These are phyloP conservation scores for Cacoxenus indagator DNA, from an alignment of 2,888 invertebrate species.

Conservation along the genomic window DNA sequence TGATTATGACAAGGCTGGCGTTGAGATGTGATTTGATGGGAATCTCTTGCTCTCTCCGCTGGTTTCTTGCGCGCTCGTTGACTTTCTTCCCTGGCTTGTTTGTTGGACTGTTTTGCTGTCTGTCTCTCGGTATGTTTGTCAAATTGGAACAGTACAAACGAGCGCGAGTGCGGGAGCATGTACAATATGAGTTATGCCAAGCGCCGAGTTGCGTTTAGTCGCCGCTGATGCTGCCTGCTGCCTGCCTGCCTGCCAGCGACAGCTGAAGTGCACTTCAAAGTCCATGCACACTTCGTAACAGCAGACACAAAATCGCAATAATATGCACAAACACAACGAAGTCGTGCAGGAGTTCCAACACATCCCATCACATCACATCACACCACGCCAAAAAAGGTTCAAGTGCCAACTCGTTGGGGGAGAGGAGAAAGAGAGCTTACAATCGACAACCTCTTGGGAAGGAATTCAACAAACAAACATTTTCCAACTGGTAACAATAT, in stretches of 20 bases:
- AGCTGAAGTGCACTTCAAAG: constrained; percentile 53
- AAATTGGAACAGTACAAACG: constrained; percentile 6
- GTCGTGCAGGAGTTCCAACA: neutral
- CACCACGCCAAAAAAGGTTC: too few relatives aligned
- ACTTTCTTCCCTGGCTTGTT: neutral
- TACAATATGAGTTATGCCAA: constrained; percentile 18
- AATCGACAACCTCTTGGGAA: neutral
- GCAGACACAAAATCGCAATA: constrained; percentile 17
- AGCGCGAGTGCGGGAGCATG: constrained; percentile 19
- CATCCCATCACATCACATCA: neutral
- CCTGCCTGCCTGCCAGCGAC: constrained; percentile 53
- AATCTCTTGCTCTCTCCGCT: neutral
- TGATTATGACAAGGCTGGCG: neutral
- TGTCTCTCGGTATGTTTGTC: constrained; percentile 27
- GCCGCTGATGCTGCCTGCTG: constrained; percentile 25
- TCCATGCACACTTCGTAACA: constrained; percentile 22
- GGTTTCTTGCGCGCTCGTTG: neutral
- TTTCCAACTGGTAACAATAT: constrained; percentile 11
- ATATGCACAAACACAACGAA: neutral
- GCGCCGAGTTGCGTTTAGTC: constrained; percentile 15
- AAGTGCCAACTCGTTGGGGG: too few relatives aligned
- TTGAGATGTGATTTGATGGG: neutral
- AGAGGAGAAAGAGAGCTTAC: neutral
- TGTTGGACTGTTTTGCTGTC: neutral
- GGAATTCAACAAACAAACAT: neutral